Evolutionary conservation across 2,797 vertebrate genomes (phyloP).

Genomic region (Apogon hyalosoma): DNA sequence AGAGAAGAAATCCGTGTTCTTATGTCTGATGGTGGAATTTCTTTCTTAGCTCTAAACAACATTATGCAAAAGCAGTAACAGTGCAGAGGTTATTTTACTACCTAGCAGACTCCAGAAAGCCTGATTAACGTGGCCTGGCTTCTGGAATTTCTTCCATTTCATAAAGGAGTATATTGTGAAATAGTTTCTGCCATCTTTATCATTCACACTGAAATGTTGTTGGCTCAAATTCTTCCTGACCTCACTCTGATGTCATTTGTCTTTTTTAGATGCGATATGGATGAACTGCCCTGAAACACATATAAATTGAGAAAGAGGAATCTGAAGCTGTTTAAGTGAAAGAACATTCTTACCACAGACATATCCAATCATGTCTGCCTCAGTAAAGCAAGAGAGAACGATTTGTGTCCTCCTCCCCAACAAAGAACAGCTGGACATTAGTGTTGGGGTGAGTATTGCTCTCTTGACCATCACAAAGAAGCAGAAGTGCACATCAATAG

Average conservation of each 20-base stretch:
- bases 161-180: constrained; percentile 14
- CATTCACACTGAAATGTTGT: background rate
- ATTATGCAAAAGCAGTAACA: background rate
- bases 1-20: constrained; percentile 12
- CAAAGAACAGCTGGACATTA: constrained; percentile 87
- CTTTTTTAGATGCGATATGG: constrained; percentile 66
- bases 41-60: constrained; percentile 3
- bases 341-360: constrained; percentile 16
- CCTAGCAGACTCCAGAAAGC: background rate
- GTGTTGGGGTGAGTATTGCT: constrained; percentile 83
- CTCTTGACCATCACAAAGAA: background rate
- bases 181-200: constrained; percentile 15
- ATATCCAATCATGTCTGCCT: constrained; percentile 72
- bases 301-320: constrained; percentile 34
- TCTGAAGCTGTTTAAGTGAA: constrained; percentile 11
- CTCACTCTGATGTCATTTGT: constrained; percentile 23
- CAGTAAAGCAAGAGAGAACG: constrained; percentile 80
- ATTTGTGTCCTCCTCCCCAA: constrained; percentile 91
- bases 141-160: background rate
- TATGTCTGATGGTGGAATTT: constrained; percentile 18
- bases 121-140: background rate
- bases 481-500: constrained; percentile 1
- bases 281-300: constrained; percentile 47
- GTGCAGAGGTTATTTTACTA: background rate
- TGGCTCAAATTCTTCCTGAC: constrained; percentile 19